Evolutionary conservation across 2,113 vertebrate genomes (phyloP), one percentile per base, ranked within the genome.

Genomic region (Cyprinodon tularosa): DNA sequence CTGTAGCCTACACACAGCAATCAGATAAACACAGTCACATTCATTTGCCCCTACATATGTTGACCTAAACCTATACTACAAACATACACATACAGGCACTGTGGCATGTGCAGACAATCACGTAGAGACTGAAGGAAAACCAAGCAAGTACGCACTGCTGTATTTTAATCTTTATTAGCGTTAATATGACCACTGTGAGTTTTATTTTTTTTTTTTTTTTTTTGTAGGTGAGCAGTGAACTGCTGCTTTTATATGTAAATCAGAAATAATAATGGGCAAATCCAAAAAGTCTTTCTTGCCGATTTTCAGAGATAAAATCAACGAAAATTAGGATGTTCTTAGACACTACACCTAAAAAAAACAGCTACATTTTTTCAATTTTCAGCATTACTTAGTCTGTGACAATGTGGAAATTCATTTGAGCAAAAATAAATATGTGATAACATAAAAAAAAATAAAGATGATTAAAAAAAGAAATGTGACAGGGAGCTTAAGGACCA

Each of bases 1-100:
- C 95, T 94, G 94, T 77, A 61, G 91, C 93, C 93, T 89, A 91
- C 88, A 89, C 88, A 86, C 85, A 92, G 84, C 89, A 91, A 86
- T 76, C 93, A 92, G 91, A 93, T 92, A 94, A 94, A 95, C 92
- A 94, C 93, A 93, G 93, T 90, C 89, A 87, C 89, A 82, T 88
- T 91, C 76, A 90, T 90, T 82, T 87, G 90, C 75, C 45, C 76
- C 71, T 75, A 85, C 82, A 88, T 82, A 88, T 82, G 15, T 53
- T 53, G 48, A 86, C 72, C 72, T 83, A 82, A 53, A 14, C 15
- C 13, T 17, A 15, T 20, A 6, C 8, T 57, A 81, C 70, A 62
- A 20, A 79, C 61, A 65, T 72, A 81, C 65, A 88, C 81, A 70
- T 78, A 81, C 69, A 47, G 69, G 76, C 83, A 76, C 79, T 71